A percentile compares a stretch with the other conserved stretches of the same genome.
Evolutionary conservation across 2,888 invertebrate genomes (phyloP).

Genomic region (Himalopsyche japonica): DNA sequence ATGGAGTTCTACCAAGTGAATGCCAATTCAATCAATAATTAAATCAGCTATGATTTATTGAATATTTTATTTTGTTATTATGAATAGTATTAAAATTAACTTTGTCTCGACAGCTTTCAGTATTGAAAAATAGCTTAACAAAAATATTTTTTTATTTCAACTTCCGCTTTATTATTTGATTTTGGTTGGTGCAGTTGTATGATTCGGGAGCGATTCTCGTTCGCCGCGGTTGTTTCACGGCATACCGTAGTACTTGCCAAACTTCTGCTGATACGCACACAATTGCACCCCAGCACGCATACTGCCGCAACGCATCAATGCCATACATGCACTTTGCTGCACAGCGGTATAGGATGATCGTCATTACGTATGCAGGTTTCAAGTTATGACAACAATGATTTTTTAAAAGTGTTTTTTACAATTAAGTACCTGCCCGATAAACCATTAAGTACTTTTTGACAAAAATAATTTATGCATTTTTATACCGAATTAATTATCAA

Average conservation of each 20-base stretch:
- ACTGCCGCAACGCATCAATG: neutral
- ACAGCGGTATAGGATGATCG: neutral
- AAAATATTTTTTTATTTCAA: neutral
- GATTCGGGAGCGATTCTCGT: slow-evolving; percentile 4
- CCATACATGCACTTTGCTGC: slow-evolving; percentile 7
- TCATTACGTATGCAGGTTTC: neutral
- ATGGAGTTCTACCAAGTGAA: too few species aligned
- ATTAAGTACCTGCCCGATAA: neutral
- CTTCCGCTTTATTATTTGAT: neutral
- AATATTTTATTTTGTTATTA: too few species aligned
- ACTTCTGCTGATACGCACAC: slow-evolving; percentile 22
- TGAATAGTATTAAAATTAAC: too few species aligned
- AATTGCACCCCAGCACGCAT: neutral
- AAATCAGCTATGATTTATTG: too few species aligned
- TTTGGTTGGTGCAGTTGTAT: slow-evolving; percentile 4
- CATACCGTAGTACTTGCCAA: slow-evolving; percentile 39
- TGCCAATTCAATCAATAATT: too few species aligned
- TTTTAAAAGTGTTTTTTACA: neutral
- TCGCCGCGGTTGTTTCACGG: slow-evolving; percentile 21
- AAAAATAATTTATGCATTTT: too few species aligned
- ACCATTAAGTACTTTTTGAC: neutral
- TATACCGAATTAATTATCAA: too few species aligned
- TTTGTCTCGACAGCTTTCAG: too few species aligned
- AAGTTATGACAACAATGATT: neutral
- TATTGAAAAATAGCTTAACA: too few species aligned